Evolutionary conservation across 1,140 invertebrate genomes (phyloP).

Genomic region (Manduca sexta): DNA sequence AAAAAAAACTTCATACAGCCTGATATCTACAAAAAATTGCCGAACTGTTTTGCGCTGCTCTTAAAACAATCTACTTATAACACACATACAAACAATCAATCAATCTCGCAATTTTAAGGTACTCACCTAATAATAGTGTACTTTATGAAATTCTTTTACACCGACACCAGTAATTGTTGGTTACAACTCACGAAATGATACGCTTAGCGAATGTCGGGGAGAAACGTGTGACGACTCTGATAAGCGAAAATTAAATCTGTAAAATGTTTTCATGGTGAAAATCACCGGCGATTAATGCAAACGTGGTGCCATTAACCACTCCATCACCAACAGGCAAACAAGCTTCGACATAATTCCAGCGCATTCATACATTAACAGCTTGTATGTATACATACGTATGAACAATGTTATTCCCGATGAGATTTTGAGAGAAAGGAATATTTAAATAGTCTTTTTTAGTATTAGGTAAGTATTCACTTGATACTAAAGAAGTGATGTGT

Average conservation of each 20-base stretch:
- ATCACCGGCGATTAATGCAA: constrained; percentile 42
- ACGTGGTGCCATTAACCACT: constrained; percentile 51
- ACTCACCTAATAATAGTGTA: constrained; percentile 9
- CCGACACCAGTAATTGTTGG: constrained; percentile 39
- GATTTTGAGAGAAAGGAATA: too few species aligned
- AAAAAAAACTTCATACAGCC: too few species aligned
- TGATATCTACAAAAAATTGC: too few species aligned
- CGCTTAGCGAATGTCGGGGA: constrained; percentile 33
- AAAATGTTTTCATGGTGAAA: constrained; percentile 59
- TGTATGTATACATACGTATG: too few species aligned
- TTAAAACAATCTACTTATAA: constrained; percentile 2
- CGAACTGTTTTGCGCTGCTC: too few species aligned
- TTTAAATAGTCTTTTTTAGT: too few species aligned
- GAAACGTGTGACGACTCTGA: constrained; percentile 44
- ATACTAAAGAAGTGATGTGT: too few species aligned
- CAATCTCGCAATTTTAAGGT: constrained; percentile 16
- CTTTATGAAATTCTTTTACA: constrained; percentile 23
- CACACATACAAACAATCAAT: constrained; percentile 25
- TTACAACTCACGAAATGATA: constrained; percentile 45
- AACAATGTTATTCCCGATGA: too few species aligned
- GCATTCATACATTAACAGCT: not conserved
- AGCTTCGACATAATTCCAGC: not conserved
- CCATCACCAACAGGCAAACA: constrained; percentile 14
- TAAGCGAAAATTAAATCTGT: constrained; percentile 47
- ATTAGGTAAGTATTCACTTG: too few species aligned